Evolutionary conservation across 2,113 vertebrate species (phyloP).

Genomic region (pig (Sus scrofa)): T2T-Sscrofa CM000814.6:68603001-68603500

Average conservation of each 20-base stretch:
- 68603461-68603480: neutral
- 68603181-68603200: no score
- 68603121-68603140: neutral
- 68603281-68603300: no score
- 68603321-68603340: no score
- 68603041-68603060: constrained; percentile 8
- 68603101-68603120: neutral
- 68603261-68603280: no score
- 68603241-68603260: no score
- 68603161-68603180: no score
- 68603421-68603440: neutral
- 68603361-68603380: neutral
- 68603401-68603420: neutral
- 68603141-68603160: no score
- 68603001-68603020: neutral
- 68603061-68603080: neutral
- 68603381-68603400: neutral
- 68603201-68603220: no score
- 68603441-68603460: neutral
- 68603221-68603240: no score
- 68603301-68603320: no score
- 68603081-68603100: neutral
- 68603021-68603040: constrained; percentile 47
- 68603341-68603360: no score
- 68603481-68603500: neutral